phyloP scores from a whole-genome alignment of 2,888 invertebrate genomes.

The Mycogona germanica region DNA sequence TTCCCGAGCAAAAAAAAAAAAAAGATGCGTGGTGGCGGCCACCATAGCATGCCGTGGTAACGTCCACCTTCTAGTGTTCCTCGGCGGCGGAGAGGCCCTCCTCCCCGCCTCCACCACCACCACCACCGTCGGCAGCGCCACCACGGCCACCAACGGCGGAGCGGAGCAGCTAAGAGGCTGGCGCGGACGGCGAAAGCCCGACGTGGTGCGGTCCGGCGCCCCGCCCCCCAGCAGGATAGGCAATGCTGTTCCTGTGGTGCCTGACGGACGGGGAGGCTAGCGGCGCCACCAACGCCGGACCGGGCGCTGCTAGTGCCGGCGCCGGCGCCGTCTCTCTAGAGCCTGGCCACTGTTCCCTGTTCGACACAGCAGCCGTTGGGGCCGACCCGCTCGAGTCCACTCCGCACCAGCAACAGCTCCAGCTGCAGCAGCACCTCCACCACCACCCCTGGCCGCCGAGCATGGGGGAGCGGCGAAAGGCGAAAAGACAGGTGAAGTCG shows the following conservation, averaged over 20 bases:
- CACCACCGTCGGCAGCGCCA: no score
- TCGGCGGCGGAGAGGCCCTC: background rate
- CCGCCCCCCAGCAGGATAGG: background rate
- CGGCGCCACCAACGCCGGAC: background rate
- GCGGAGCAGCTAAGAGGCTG: no score
- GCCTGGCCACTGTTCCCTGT: slow-evolving; percentile 2
- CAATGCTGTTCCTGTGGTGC: slow-evolving; percentile 18
- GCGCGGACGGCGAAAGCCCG: background rate
- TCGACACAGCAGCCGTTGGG: no score
- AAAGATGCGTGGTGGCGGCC: no score
- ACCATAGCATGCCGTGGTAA: slow-evolving; percentile 17
- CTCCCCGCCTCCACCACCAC: background rate
- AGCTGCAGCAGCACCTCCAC: no score
- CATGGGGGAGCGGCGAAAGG: slow-evolving; percentile 23
- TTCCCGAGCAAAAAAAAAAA: no score
- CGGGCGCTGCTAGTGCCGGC: background rate
- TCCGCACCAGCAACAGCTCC: slow-evolving; percentile 6
- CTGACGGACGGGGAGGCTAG: slow-evolving; percentile 13
- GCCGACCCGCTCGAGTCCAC: no score
- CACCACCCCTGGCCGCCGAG: no score
- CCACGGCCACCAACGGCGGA: no score
- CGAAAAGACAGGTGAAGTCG: slow-evolving; percentile 22
- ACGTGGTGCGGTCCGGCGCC: slow-evolving; percentile 7
- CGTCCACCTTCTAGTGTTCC: slow-evolving; percentile 17
- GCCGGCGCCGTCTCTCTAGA: slow-evolving; percentile 5